Percentiles rank a stretch among this genome's conserved stretches.
Evolutionary conservation across 1,140 invertebrate genomes (phyloP).

Genomic region (Saccostrea glomerata): DNA sequence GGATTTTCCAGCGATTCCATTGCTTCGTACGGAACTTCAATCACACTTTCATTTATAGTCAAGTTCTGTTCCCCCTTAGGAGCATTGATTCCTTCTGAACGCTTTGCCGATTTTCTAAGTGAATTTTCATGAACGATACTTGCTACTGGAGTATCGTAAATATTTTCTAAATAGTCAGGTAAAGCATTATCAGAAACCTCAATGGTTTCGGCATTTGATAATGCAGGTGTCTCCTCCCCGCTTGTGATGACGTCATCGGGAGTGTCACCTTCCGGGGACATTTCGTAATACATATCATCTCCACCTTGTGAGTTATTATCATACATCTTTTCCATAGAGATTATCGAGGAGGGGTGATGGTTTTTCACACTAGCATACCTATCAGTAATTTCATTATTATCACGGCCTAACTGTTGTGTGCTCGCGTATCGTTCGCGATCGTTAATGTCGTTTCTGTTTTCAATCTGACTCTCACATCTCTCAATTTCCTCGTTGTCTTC

Average conservation of each 20-base stretch:
- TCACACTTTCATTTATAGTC: neutral
- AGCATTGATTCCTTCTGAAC: neutral
- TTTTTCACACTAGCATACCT: neutral
- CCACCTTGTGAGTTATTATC: neutral
- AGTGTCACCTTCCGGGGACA: neutral
- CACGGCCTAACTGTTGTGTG: neutral
- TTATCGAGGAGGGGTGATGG: neutral
- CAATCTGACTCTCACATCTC: neutral
- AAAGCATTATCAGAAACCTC: neutral
- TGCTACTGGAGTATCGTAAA: neutral
- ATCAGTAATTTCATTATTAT: neutral
- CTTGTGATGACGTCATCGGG: neutral
- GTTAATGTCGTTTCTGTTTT: neutral
- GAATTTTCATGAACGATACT: constrained; percentile 8
- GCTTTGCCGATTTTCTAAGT: neutral
- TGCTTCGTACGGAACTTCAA: neutral
- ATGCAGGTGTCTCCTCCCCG: neutral
- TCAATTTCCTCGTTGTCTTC: neutral
- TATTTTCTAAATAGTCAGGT: neutral
- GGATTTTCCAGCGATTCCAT: neutral
- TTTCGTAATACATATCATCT: neutral
- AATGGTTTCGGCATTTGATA: no score
- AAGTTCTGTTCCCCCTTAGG: neutral
- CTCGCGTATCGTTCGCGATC: neutral
- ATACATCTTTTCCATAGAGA: neutral